Percentiles rank a stretch among this genome's conserved stretches.
Conservation (phyloP, 2,113 vertebrate genomes). For the Toxostoma redivivum region DNA sequence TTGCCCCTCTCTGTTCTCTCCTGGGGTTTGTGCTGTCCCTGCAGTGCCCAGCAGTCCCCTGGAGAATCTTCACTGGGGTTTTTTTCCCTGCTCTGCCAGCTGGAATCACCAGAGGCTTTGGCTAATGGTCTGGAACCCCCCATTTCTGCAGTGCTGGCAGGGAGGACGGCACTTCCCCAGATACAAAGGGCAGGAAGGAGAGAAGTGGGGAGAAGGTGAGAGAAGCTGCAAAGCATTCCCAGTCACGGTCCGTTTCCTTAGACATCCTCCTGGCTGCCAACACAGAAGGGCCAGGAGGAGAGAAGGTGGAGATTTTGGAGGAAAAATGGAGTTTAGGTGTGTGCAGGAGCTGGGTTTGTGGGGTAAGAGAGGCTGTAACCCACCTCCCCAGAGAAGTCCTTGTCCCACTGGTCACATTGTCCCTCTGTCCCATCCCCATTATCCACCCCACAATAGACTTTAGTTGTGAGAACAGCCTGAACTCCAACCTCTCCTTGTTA, state of each 20-base stretch:
- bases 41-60: neutral
- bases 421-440: neutral
- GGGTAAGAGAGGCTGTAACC: neutral
- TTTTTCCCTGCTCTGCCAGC: neutral
- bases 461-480: neutral
- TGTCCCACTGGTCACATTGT: neutral
- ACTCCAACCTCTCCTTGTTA: neutral
- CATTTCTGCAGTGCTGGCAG: neutral
- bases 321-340: neutral
- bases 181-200: neutral
- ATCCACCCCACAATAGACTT: neutral
- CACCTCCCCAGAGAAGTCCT: neutral
- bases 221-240: neutral
- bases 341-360: neutral
- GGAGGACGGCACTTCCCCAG: accelerated
- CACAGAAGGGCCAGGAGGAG: neutral
- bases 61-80: neutral
- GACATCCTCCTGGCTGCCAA: neutral
- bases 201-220: neutral
- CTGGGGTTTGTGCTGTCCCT: neutral
- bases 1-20: neutral
- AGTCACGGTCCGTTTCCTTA: neutral
- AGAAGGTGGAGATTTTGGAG: neutral
- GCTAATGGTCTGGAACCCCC: neutral
- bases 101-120: neutral